Conservation (phyloP, 2,113 vertebrate genomes). For the Lepus americanus region DNA sequence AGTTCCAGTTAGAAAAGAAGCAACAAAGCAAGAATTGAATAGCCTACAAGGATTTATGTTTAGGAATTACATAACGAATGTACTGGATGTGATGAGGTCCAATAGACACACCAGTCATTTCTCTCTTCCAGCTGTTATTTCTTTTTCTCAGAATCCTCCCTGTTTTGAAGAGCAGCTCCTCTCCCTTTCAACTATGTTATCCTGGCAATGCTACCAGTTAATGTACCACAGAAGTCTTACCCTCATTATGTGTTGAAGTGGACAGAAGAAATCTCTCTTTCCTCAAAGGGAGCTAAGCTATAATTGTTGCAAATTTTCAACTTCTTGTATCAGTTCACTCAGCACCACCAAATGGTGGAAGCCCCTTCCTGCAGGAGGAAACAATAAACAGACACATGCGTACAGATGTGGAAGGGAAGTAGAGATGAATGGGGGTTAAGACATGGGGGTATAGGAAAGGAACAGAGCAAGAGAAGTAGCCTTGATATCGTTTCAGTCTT, state of each 20-base stretch:
- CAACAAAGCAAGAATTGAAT: neutral
- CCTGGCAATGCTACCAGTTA: neutral
- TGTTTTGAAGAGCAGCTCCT: neutral
- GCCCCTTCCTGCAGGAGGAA: neutral
- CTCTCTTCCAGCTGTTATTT: neutral
- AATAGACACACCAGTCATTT: neutral
- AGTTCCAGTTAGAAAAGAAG: neutral
- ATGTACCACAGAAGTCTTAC: neutral
- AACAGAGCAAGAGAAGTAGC: neutral
- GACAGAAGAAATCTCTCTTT: neutral
- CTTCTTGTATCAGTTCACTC: neutral
- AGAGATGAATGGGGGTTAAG: neutral
- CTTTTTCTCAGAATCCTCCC: neutral
- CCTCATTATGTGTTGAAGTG: neutral
- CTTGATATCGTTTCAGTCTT: neutral
- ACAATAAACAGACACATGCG: neutral
- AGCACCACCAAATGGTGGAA: neutral
- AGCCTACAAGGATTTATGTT: neutral
- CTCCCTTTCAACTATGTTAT: neutral
- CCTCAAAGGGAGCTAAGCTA: neutral
- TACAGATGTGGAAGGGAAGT: neutral
- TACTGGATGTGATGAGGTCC: neutral
- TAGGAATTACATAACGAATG: neutral
- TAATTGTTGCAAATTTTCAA: neutral
- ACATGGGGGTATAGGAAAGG: neutral